Base-by-base conservation (phyloP, 2,888 invertebrate genomes). In the Orchestes rusci region DNA sequence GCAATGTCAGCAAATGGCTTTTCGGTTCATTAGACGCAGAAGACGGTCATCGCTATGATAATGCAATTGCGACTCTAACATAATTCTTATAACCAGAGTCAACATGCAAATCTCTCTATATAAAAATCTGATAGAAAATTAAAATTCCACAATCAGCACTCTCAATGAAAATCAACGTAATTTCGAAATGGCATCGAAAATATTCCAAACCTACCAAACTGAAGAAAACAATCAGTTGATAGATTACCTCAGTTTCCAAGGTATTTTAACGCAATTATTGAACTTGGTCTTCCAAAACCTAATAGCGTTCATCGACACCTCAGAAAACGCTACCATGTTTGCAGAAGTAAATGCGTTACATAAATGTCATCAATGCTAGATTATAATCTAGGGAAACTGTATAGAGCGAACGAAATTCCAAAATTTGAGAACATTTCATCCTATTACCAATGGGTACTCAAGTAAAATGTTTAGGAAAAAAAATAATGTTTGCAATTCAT, bases 311-410 rank as follows among this genome's bases (percentile, higher is more conserved):
- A 18, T 54, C 23, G 50, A 54, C 32, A 54, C 50, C 35, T 28
- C 54, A 5, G 53, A 54, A 48, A 48, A 54, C 20, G 50, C 53
- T 13, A 42, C 54, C 13, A 48, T 45, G 36, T 54, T 54, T 29
- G 40, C 48, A 8, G 50, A 52, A 50, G 32, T 54, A 35, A 54
- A 50, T 15, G 45, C 48, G 16, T 37, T 52, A 12, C 53, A 52
- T 42, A 54, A 20, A 20, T 54, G 32, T 13, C 34, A 19, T 27
- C 32, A 16, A 51, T 54, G 7, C 20, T 53, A 8, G 8, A 41
- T 12, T 12, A n/a, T n/a, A n/a, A 31, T 31, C 31, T 31, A 31
- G 12, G 5, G 5, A 5, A 31, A 12, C 8, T 31, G 5, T 31
- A 31, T 12, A 12, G 12, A 13, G 12, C 5, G 8, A 5, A 5